These are phyloP conservation scores for Ichneumon xanthorius DNA, from an alignment of 2,888 invertebrate genomes.

Conservation along the genomic window DNA sequence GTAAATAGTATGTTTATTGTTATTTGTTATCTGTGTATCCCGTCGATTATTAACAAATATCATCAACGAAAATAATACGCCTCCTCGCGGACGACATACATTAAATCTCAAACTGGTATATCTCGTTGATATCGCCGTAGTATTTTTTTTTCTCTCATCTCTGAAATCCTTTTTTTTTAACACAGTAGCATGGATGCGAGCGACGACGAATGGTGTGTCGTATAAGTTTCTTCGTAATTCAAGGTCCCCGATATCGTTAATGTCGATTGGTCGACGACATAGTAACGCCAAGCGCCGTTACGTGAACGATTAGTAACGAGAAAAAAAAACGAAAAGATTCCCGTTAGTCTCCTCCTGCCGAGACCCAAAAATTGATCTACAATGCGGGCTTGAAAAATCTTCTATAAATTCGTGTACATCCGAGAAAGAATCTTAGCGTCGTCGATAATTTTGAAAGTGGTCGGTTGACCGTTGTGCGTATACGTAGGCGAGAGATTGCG, in stretches of 20 bases:
- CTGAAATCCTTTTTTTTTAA: constrained; percentile 27
- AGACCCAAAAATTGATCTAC: not conserved
- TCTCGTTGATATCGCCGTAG: constrained; percentile 11
- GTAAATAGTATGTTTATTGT: constrained; percentile 69
- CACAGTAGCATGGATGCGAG: constrained; percentile 10
- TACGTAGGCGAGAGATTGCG: constrained; percentile 6
- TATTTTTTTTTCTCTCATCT: constrained; percentile 43
- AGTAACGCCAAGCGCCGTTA: constrained; percentile 7
- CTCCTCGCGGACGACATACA: not conserved
- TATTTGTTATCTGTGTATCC: constrained; percentile 64
- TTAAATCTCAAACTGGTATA: constrained; percentile 2
- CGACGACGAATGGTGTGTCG: constrained; percentile 29
- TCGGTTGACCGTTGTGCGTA: constrained; percentile 7
- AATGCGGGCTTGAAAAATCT: not conserved
- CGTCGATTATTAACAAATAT: constrained; percentile 29
- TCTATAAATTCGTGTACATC: constrained; percentile 1
- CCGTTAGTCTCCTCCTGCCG: not conserved
- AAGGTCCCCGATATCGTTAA: constrained; percentile 61
- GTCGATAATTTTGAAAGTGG: constrained; percentile 6
- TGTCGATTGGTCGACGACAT: constrained; percentile 58
- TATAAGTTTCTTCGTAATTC: constrained; percentile 44
- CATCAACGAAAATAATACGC: constrained; percentile 22
- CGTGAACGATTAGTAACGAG: constrained; percentile 15
- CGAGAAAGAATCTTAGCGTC: not conserved
- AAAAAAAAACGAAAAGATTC: constrained; percentile 5